Percentiles rank a stretch among this genome's conserved stretches.
Conservation (phyloP, 2,113 vertebrate species). For the Gadus macrocephalus region DNA sequence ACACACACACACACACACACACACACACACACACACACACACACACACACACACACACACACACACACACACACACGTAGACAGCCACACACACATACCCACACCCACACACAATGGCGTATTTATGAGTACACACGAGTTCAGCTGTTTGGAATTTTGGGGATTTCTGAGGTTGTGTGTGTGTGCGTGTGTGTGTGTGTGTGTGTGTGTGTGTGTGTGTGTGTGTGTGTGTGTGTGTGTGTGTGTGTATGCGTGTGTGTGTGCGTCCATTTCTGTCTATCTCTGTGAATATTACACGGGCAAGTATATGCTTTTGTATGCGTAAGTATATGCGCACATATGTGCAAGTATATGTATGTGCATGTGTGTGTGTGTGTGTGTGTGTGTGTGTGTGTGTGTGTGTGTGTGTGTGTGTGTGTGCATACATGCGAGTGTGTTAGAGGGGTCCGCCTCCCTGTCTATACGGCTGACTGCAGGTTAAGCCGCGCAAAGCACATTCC, state of each 20-base stretch:
- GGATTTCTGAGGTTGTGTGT: neutral
- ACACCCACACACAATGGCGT: neutral
- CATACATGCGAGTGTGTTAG: neutral
- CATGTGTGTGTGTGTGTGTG: neutral
- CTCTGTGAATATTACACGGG: neutral
- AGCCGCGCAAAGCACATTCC: neutral
- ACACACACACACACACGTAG: no score
- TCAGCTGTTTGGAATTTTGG: neutral
- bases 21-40: neutral
- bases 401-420: neutral
- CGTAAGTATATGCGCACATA: neutral
- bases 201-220: constrained; percentile 12
- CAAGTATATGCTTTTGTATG: neutral
- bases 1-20: neutral
- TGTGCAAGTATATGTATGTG: neutral
- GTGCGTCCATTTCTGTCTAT: neutral
- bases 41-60: neutral
- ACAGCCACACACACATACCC: neutral
- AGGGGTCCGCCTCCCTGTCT: neutral
- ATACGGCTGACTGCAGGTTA: neutral
- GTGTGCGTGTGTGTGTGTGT: constrained; percentile 18
- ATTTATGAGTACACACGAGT: neutral
- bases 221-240: constrained; percentile 19
- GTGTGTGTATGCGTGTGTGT: constrained; percentile 12
- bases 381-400: neutral